These are phyloP conservation scores for Eristalis tenax DNA, from an alignment of 2,888 invertebrate genomes.

Conservation along the genomic window DNA sequence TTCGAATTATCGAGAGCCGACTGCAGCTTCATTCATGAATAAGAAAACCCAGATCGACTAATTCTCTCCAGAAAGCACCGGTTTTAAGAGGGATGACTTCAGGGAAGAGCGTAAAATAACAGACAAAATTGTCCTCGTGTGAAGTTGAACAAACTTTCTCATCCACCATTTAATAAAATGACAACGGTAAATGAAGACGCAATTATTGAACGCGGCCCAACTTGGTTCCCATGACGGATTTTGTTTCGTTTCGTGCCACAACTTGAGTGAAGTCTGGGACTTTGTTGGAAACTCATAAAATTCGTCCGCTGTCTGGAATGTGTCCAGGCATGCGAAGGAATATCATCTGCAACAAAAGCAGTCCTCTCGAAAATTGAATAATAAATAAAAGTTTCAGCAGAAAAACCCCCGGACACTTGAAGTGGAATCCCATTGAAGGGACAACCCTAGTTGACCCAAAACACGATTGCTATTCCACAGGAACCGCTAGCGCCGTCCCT, in stretches of 20 bases:
- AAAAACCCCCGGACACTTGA: neutral
- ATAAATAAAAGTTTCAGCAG: neutral
- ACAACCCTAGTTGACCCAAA: neutral
- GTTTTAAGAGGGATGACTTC: no score
- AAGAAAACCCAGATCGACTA: no score
- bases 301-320: neutral
- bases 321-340: neutral
- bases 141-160: neutral
- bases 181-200: neutral
- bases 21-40: no score
- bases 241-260: neutral
- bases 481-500: neutral
- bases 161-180: neutral
- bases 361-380: neutral
- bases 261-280: neutral
- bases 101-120: no score
- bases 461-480: neutral
- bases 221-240: neutral
- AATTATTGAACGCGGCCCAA: neutral
- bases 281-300: neutral
- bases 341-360: no score
- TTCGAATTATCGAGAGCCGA: no score
- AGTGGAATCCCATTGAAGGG: neutral
- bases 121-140: neutral
- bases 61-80: no score